Percentiles rank a stretch among this genome's conserved stretches.
These are phyloP conservation scores for Cordylochernes scorpioides DNA, from an alignment of 2,888 invertebrate species.

Conservation along the genomic window DNA sequence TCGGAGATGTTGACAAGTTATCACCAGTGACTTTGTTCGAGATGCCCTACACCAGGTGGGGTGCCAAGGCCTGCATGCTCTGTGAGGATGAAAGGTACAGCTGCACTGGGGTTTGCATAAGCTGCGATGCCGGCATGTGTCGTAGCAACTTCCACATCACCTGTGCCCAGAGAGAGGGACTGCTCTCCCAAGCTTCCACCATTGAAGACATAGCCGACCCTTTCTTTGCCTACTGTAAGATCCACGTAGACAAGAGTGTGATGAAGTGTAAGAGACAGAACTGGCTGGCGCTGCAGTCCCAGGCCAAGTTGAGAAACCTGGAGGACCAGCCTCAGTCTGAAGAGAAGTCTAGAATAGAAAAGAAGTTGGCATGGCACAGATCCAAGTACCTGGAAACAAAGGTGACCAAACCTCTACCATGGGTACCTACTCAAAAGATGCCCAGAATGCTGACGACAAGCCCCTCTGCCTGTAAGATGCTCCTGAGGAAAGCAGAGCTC, in stretches of 20 bases:
- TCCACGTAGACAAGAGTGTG: conserved; percentile 72
- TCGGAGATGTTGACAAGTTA: conserved; percentile 70
- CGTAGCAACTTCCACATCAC: conserved; percentile 90
- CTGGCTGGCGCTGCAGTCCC: conserved; percentile 56
- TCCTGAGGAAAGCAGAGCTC: conserved; percentile 56
- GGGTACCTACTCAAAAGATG: conserved; percentile 89
- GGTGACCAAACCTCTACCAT: conserved; percentile 30
- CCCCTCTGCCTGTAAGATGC: conserved; percentile 54
- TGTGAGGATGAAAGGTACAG: conserved; percentile 65
- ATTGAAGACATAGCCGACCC: conserved; percentile 45
- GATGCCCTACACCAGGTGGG: conserved; percentile 92
- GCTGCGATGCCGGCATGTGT: conserved; percentile 96
- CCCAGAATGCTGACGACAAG: conserved; percentile 65
- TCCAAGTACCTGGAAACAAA: conserved; percentile 37
- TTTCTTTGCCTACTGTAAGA: conserved; percentile 81
- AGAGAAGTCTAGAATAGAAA: conserved; percentile 21
- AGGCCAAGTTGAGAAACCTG: conserved; percentile 26
- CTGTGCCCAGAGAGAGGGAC: conserved; percentile 81
- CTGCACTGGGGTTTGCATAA: conserved; percentile 77
- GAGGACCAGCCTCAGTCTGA: conserved; percentile 11
- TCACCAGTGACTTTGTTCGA: conserved; percentile 77
- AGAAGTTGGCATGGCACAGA: conserved; percentile 37
- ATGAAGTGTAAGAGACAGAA: conserved; percentile 37
- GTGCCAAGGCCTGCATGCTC: conserved; percentile 60
- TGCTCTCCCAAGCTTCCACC: conserved; percentile 58